Evolutionary conservation across 2,113 vertebrate genomes (phyloP).

Genomic region (Ceratotherium simum): DNA sequence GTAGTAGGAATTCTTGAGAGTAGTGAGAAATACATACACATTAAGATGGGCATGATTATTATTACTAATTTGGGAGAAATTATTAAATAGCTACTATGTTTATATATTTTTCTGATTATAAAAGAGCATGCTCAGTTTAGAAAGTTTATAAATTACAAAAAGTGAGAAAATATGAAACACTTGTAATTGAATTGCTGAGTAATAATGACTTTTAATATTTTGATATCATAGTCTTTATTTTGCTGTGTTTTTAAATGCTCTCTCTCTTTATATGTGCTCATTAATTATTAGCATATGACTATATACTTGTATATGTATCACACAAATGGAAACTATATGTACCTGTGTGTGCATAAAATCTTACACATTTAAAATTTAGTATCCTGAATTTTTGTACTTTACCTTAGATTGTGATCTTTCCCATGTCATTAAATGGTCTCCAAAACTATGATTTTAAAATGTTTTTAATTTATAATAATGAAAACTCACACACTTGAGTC

Average conservation of each 20-base stretch:
- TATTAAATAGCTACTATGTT: background rate
- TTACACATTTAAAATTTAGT: background rate
- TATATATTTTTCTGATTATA: background rate
- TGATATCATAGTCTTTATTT: background rate
- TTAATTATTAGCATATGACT: background rate
- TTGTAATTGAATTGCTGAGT: background rate
- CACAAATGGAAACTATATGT: background rate
- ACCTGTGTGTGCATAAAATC: background rate
- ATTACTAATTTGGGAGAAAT: background rate
- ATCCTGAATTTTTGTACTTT: background rate
- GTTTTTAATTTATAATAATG: background rate
- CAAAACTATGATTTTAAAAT: background rate
- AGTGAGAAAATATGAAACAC: background rate
- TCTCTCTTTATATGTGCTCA: background rate
- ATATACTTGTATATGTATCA: background rate
- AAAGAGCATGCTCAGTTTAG: background rate
- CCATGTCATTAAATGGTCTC: background rate
- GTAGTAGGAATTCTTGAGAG: background rate
- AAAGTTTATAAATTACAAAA: background rate
- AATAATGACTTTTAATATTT: background rate
- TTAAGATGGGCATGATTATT: background rate
- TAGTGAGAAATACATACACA: background rate
- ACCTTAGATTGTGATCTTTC: background rate
- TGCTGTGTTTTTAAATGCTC: background rate
- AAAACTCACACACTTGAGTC: background rate